phyloP scores from a whole-genome alignment of 2,113 vertebrate species.

The Ptyas mucosa region DNA sequence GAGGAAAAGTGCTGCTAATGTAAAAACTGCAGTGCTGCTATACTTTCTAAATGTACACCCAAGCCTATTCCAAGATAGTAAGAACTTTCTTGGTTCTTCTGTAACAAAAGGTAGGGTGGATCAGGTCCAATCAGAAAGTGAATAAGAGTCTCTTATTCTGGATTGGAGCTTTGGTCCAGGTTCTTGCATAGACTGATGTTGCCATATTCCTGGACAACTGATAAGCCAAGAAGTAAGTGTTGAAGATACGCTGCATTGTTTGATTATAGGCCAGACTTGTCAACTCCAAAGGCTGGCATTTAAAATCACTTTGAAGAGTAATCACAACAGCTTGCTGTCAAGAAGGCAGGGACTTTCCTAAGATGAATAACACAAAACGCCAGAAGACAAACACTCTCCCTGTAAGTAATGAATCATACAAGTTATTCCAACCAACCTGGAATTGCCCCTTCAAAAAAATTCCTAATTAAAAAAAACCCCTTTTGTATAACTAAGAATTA shows the following conservation, averaged over 20 bases:
- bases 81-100: constrained; percentile 29
- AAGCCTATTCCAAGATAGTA: constrained; percentile 33
- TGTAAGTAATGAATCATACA: constrained; percentile 61
- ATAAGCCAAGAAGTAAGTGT: constrained; percentile 17
- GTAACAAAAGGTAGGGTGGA: not conserved
- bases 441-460: not conserved
- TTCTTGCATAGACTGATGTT: not conserved
- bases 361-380: constrained; percentile 48
- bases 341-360: constrained; percentile 25
- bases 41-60: constrained; percentile 26
- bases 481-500: not conserved
- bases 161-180: not conserved
- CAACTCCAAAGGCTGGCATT: constrained; percentile 43
- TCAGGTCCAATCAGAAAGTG: not conserved
- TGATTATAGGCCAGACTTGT: constrained; percentile 28
- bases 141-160: constrained; percentile 5
- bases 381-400: constrained; percentile 42
- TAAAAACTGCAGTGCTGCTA: constrained; percentile 26
- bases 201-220: constrained; percentile 7
- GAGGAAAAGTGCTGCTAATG: constrained; percentile 24
- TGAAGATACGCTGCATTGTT: not conserved
- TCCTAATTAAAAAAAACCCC: not conserved
- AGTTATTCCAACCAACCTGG: constrained; percentile 34
- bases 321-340: constrained; percentile 52
- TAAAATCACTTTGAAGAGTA: constrained; percentile 33